These are phyloP conservation scores for Galago senegalensis DNA, from an alignment of 2,797 vertebrate species.

Conservation along the genomic window DNA sequence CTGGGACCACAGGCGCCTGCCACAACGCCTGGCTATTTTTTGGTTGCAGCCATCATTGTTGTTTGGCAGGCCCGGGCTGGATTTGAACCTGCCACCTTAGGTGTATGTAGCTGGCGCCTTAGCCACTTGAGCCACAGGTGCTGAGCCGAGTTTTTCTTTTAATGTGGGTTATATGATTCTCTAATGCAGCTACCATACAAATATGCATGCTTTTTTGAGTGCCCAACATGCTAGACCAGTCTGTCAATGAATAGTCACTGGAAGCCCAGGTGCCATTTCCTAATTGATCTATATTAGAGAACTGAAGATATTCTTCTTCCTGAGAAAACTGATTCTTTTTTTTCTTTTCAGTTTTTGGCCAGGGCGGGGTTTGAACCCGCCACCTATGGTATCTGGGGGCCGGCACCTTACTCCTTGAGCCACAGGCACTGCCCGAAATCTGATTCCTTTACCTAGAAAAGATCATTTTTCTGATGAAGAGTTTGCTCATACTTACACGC, in stretches of 20 bases:
- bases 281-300: neutral
- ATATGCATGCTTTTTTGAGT: neutral
- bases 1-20: no score
- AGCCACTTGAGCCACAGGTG: no score
- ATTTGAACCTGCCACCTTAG: no score
- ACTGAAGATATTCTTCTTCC: neutral
- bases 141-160: neutral
- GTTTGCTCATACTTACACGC: neutral
- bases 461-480: constrained; percentile 10
- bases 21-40: no score
- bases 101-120: no score
- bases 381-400: no score
- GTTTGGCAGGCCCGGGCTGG: no score
- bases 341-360: no score
- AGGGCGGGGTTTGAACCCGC: no score
- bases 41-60: no score
- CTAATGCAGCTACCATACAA: neutral
- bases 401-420: no score
- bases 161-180: neutral
- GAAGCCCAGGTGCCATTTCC: neutral
- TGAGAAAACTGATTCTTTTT: neutral
- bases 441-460: constrained; percentile 37
- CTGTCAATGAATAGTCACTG: neutral
- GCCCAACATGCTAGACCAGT: neutral
- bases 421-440: neutral